Evolutionary conservation across 1,140 invertebrate species (phyloP).

Genomic region (Drosophila jambulina): DNA sequence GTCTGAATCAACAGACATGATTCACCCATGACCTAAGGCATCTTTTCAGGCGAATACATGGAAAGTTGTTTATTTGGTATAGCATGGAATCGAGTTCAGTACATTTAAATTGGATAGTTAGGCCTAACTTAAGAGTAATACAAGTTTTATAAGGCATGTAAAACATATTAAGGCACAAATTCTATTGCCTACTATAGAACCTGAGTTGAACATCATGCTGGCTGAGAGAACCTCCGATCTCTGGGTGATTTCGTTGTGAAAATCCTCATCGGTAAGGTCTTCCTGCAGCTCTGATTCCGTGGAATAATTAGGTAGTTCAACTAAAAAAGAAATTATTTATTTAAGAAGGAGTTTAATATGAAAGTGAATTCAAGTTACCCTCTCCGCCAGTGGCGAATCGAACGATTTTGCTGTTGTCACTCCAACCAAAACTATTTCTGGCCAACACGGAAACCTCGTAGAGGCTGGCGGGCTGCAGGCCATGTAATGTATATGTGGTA

Average conservation of each 20-base stretch:
- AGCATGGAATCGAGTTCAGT: slow-evolving; percentile 39
- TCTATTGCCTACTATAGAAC: neutral
- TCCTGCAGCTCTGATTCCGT: slow-evolving; percentile 78
- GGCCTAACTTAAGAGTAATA: slow-evolving; percentile 32
- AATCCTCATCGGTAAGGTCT: slow-evolving; percentile 57
- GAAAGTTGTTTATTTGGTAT: slow-evolving; percentile 40
- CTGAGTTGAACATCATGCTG: slow-evolving; percentile 61
- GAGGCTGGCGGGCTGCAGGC: slow-evolving; percentile 87
- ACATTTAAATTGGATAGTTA: slow-evolving; percentile 14
- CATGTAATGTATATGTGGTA: slow-evolving; percentile 88
- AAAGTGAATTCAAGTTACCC: slow-evolving; percentile 84
- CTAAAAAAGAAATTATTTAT: slow-evolving; percentile 26
- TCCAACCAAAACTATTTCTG: slow-evolving; percentile 90
- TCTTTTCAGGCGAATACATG: neutral
- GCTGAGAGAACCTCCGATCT: slow-evolving; percentile 61
- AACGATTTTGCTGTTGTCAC: slow-evolving; percentile 88
- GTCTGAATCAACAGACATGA: slow-evolving; percentile 9
- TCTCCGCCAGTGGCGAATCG: slow-evolving; percentile 89
- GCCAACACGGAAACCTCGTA: slow-evolving; percentile 89
- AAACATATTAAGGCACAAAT: slow-evolving; percentile 33
- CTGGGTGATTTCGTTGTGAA: slow-evolving; percentile 69
- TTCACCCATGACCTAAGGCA: slow-evolving; percentile 3
- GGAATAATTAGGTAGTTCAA: slow-evolving; percentile 81
- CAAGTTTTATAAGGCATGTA: slow-evolving; percentile 36
- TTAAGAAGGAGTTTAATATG: neutral